Conservation (phyloP, 2,797 vertebrate species). For the Notolepis coatsorum region DNA sequence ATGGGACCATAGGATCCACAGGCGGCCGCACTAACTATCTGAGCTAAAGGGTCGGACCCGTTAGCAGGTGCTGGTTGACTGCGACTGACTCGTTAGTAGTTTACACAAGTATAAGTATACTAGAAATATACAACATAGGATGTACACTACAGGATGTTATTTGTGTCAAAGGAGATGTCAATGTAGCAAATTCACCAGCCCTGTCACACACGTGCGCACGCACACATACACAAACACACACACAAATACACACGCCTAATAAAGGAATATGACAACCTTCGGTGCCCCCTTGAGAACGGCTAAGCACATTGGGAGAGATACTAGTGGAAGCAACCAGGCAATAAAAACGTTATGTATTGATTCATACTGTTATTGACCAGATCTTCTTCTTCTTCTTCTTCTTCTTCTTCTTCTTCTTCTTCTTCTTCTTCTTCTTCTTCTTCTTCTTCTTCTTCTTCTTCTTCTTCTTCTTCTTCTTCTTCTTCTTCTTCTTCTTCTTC, state of each 20-base stretch:
- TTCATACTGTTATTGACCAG: slow-evolving; percentile 10
- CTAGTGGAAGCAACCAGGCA: slow-evolving; percentile 4
- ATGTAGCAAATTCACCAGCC: neutral
- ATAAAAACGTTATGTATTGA: slow-evolving; percentile 7
- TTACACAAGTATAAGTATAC: too few species aligned
- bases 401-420: too few species aligned
- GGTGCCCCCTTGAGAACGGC: neutral
- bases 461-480: too few species aligned
- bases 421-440: neutral
- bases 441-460: neutral
- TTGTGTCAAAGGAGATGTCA: slow-evolving; percentile 27
- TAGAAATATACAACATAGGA: too few species aligned
- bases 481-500: too few species aligned
- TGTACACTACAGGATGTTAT: slow-evolving; percentile 29
- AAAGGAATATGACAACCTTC: neutral
- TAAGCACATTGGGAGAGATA: slow-evolving; percentile 1
- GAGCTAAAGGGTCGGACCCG: too few species aligned
- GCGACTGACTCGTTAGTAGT: too few species aligned
- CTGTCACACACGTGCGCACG: neutral
- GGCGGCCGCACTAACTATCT: too few species aligned
- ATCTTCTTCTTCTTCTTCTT: too few species aligned
- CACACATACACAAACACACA: slow-evolving; percentile 12
- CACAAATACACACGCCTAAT: neutral
- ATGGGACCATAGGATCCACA: too few species aligned
- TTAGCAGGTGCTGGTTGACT: too few species aligned